Conservation (phyloP, 2,888 invertebrate genomes). For the Coelopa pilipes region DNA sequence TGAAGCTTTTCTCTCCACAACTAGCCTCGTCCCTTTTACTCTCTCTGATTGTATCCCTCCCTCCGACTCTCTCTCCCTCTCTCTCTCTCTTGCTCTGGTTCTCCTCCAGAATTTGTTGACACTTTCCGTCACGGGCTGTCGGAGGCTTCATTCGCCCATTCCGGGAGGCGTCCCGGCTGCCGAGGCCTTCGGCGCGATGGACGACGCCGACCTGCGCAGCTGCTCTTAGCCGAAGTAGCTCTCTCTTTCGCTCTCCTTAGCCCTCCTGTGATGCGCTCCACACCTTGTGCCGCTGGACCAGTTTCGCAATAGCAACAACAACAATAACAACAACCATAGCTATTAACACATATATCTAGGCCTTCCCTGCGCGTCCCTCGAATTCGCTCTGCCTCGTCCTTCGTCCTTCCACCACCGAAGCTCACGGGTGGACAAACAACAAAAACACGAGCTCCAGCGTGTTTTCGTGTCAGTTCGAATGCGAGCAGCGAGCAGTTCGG, state of each 20-base stretch:
- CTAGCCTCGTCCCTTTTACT: background rate
- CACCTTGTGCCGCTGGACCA: slow-evolving; percentile 4
- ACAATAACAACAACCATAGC: slow-evolving; percentile 2
- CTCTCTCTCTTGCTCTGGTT: slow-evolving; percentile 11
- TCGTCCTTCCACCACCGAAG: background rate
- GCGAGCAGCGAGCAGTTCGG: slow-evolving; percentile 56
- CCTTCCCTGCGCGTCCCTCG: background rate
- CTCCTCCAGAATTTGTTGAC: background rate
- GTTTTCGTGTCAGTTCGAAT: slow-evolving; percentile 58
- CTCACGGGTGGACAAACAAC: slow-evolving; percentile 12
- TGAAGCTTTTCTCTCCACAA: no score
- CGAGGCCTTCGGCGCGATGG: no score
- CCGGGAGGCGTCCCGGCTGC: no score
- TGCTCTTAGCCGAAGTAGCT: no score
- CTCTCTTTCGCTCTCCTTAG: background rate
- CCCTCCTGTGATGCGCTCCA: background rate
- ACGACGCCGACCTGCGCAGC: no score
- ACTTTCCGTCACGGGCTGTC: no score
- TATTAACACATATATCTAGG: slow-evolving; percentile 1
- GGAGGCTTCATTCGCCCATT: no score
- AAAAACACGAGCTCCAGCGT: slow-evolving; percentile 41
- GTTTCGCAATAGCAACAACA: background rate
- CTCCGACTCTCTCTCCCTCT: slow-evolving; percentile 12
- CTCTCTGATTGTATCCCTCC: slow-evolving; percentile 14
- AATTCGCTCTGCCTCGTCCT: background rate